Base-by-base conservation (phyloP, 2,888 invertebrate species). In the Dinocampus coccinellae region DNA sequence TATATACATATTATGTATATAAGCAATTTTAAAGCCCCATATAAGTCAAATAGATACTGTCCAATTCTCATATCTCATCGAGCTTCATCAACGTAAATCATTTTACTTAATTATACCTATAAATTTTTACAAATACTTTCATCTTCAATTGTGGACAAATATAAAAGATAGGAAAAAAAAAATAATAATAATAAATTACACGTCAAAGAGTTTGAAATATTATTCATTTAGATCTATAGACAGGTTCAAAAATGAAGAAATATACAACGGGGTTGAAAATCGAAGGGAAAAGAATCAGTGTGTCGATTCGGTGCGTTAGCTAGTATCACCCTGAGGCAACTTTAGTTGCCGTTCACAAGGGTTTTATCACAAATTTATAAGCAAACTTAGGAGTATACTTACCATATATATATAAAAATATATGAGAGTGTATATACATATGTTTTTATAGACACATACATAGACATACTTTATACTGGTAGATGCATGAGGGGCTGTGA, bases 51-150 rank as follows among this genome's bases (percentile, higher is more conserved):
- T 16, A 80, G 79, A 85, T 85, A 84, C 76, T 76, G 80, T 83
- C 82, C 84, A 86, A 85, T 86, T 85, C 84, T 85, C 84, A 84
- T 85, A 83, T 84, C 85, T 84, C 81, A 84, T 83, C 80, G 80
- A 77, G 77, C 79, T 80, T 79, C 77, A 79, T 78, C 80, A 80
- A 73, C 74, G 70, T 69, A 70, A 73, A 73, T 75, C 69, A 73
- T 75, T 74, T 76, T 72, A 77, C 77, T 83, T 81, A 82, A 84
- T 84, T 80, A 80, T 80, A 16, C 47, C 47, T 20, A 16, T 16
- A n/a, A 16, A 7, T 16, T 16, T 74, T 75, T 70, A 55, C 63
- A 42, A 61, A 55, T 26, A 33, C 39, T 42, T 58, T 67, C 58
- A 42, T 53, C 33, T 22, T 29, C 6, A 22, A 22, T 20, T 53